These are phyloP conservation scores for Camponotus pennsylvanicus DNA, from an alignment of 1,140 invertebrate species.

Conservation along the genomic window DNA sequence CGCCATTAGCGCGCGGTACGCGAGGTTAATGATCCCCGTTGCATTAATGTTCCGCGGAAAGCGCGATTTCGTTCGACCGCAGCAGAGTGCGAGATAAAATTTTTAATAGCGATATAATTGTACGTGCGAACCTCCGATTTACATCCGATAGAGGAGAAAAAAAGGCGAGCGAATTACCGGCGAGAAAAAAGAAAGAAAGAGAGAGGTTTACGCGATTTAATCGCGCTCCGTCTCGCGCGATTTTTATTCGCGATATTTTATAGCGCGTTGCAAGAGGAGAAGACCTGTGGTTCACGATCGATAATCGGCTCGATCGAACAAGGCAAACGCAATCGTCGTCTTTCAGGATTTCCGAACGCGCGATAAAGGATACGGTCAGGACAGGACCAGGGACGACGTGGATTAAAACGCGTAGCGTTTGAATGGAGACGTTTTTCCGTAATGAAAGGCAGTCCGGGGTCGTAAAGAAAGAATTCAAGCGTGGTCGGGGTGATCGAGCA, in stretches of 20 bases:
- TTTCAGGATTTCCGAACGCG: conserved; percentile 2
- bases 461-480: conserved; percentile 71
- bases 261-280: background rate
- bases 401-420: conserved; percentile 68
- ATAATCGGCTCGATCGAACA: conserved; percentile 29
- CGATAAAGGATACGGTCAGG: conserved; percentile 63
- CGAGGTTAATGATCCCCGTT: conserved; percentile 62
- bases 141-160: background rate
- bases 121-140: conserved; percentile 31
- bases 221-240: conserved; percentile 40
- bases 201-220: conserved; percentile 12
- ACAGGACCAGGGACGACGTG: conserved; percentile 32
- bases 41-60: conserved; percentile 67
- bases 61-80: conserved; percentile 64
- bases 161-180: background rate
- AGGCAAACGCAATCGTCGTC: background rate
- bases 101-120: conserved; percentile 66
- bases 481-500: conserved; percentile 68
- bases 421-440: conserved; percentile 76
- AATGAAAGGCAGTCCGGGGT: conserved; percentile 45
- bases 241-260: conserved; percentile 17
- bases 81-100: conserved; percentile 59
- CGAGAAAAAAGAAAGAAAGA: background rate
- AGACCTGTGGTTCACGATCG: conserved; percentile 15
- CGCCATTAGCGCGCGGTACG: conserved; percentile 68